These are phyloP conservation scores for Lithobius niger DNA, from an alignment of 1,140 invertebrate species.

Conservation along the genomic window DNA sequence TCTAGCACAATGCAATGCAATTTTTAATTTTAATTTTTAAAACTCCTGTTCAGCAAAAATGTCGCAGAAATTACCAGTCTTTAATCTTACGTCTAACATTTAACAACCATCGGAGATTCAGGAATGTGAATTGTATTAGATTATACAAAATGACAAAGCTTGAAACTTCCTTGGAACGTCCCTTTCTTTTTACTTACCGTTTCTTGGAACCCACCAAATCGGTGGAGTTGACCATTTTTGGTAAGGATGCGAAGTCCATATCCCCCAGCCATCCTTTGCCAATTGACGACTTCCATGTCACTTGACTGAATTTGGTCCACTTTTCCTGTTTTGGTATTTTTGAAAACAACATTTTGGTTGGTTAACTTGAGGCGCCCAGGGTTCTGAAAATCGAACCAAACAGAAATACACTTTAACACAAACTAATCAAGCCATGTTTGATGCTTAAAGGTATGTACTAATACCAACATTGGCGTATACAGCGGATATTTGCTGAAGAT, in stretches of 20 bases:
- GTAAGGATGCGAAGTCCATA: slow-evolving; percentile 81
- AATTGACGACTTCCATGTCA: slow-evolving; percentile 84
- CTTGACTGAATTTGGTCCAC: slow-evolving; percentile 71
- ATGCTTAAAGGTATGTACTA: too few relatives aligned
- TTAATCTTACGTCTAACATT: background rate
- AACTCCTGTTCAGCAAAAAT: too few relatives aligned
- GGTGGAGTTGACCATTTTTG: slow-evolving; percentile 77
- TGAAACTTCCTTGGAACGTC: background rate
- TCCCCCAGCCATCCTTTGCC: slow-evolving; percentile 77
- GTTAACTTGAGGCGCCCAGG: slow-evolving; percentile 82
- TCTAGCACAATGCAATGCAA: too few relatives aligned
- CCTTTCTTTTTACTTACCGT: slow-evolving; percentile 47
- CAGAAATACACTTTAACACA: background rate
- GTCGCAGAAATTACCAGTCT: too few relatives aligned
- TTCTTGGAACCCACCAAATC: slow-evolving; percentile 90
- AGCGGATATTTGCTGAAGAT: slow-evolving; percentile 10
- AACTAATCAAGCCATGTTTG: slow-evolving; percentile 18
- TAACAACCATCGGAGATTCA: slow-evolving; percentile 6
- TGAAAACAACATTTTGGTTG: slow-evolving; percentile 80
- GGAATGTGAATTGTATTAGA: slow-evolving; percentile 1
- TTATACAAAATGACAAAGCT: background rate
- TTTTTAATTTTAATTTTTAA: too few relatives aligned
- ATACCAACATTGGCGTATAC: slow-evolving; percentile 1
- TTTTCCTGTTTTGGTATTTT: slow-evolving; percentile 93
- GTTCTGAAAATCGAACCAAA: slow-evolving; percentile 50